Evolutionary conservation across 1,140 invertebrate genomes (phyloP).

Genomic region (Drosophila novamexicana): DNA sequence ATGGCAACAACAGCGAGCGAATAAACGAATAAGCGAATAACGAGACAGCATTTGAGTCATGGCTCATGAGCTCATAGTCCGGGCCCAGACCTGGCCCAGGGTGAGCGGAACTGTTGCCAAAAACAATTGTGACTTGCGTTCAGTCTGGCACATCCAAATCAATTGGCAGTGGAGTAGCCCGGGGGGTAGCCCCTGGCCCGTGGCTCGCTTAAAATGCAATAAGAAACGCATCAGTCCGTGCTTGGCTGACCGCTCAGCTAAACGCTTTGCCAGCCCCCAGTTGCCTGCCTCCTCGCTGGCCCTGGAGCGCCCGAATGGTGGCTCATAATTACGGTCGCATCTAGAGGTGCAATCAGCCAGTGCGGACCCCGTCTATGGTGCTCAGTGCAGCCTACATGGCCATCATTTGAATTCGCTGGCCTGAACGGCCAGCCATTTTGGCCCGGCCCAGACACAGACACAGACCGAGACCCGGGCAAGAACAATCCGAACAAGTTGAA

Average conservation of each 20-base stretch:
- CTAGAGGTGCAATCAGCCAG: conserved; percentile 46
- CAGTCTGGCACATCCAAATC: not conserved
- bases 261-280: conserved; percentile 46
- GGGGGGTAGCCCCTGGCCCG: not conserved
- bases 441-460: not conserved
- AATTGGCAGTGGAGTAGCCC: not conserved
- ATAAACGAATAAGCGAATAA: conserved; percentile 12
- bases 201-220: conserved; percentile 41
- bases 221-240: conserved; percentile 34
- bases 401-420: conserved; percentile 62
- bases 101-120: conserved; percentile 12
- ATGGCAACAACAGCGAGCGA: conserved; percentile 48
- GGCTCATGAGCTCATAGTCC: conserved; percentile 44
- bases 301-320: conserved; percentile 1
- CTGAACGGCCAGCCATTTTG: conserved; percentile 53
- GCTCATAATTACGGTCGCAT: conserved; percentile 61
- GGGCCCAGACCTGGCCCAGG: not conserved
- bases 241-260: conserved; percentile 25
- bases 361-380: not conserved
- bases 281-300: not conserved
- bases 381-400: conserved; percentile 25
- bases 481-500: conserved; percentile 35
- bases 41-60: conserved; percentile 53
- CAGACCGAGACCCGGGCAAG: not conserved
- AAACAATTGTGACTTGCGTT: not conserved